phyloP scores from a whole-genome alignment of 2,888 invertebrate species.

The Drosophila subquinaria region DNA sequence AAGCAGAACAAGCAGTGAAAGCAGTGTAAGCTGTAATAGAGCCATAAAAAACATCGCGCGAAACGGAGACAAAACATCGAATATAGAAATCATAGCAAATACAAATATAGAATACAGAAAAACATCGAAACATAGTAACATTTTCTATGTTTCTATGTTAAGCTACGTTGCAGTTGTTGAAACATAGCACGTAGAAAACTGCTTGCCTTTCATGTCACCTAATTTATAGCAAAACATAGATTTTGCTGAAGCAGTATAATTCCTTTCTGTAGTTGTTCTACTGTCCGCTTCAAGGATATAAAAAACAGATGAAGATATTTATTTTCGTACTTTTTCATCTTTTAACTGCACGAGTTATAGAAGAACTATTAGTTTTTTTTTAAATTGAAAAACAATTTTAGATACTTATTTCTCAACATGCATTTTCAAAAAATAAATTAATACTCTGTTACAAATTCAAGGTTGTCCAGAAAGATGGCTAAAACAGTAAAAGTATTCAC shows the following conservation, averaged over 20 bases:
- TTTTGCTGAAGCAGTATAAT: conserved; percentile 1
- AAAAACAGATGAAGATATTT: not conserved
- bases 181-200: not conserved
- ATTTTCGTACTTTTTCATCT: not conserved
- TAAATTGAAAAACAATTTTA: not conserved
- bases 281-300: conserved; percentile 10
- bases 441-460: no score
- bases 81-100: conserved; percentile 1
- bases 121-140: not conserved
- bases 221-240: conserved; percentile 30
- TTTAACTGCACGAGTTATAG: no score
- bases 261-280: conserved; percentile 12
- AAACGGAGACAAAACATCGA: not conserved
- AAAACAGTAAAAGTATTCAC: no score
- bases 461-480: no score
- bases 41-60: not conserved
- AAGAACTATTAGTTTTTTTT: not conserved
- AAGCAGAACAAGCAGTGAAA: conserved; percentile 26
- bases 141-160: not conserved
- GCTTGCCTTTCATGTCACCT: not conserved
- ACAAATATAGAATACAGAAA: not conserved
- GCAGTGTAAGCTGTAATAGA: conserved; percentile 4
- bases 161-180: not conserved
- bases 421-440: no score
- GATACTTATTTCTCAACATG: no score